phyloP scores from a whole-genome alignment of 2,888 invertebrate genomes.

The Perdita meconis region DNA sequence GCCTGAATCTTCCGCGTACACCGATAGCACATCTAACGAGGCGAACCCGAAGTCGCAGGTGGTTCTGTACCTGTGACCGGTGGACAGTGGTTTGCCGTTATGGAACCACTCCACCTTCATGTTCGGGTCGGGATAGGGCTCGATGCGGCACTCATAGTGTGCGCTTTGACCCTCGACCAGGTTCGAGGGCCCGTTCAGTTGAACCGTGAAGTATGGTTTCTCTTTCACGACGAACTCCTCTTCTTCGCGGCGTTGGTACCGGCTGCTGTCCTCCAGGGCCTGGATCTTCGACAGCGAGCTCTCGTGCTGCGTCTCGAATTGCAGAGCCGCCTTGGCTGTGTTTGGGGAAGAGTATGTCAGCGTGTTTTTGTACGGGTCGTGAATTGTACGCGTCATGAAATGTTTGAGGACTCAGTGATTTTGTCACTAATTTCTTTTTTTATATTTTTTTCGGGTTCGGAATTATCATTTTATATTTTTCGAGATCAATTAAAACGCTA shows the following conservation, averaged over 20 bases:
- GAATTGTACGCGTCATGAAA: constrained; percentile 12
- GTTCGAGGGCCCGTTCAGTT: constrained; percentile 93
- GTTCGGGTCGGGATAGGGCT: constrained; percentile 95
- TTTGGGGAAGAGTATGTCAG: constrained; percentile 71
- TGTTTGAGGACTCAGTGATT: not conserved
- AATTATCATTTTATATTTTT: too few relatives aligned
- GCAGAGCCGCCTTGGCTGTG: constrained; percentile 93
- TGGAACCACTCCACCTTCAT: constrained; percentile 97
- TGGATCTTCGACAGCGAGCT: constrained; percentile 94
- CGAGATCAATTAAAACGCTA: too few relatives aligned
- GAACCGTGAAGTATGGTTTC: constrained; percentile 93
- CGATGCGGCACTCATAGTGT: constrained; percentile 96
- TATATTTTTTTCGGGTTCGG: not conserved
- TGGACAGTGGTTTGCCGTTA: constrained; percentile 94
- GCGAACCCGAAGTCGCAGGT: constrained; percentile 99
- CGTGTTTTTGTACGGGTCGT: constrained; percentile 44
- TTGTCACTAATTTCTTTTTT: not conserved
- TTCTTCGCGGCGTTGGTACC: constrained; percentile 92
- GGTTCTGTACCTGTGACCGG: constrained; percentile 96
- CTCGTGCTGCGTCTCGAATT: constrained; percentile 95
- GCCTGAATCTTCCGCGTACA: constrained; percentile 97
- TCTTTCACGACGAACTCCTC: constrained; percentile 92
- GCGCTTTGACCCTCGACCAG: constrained; percentile 95
- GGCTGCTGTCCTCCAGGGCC: constrained; percentile 92
- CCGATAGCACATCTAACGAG: constrained; percentile 96